phyloP scores from a whole-genome alignment of 2,113 vertebrate species.

The Ctenomys sociabilis region DNA sequence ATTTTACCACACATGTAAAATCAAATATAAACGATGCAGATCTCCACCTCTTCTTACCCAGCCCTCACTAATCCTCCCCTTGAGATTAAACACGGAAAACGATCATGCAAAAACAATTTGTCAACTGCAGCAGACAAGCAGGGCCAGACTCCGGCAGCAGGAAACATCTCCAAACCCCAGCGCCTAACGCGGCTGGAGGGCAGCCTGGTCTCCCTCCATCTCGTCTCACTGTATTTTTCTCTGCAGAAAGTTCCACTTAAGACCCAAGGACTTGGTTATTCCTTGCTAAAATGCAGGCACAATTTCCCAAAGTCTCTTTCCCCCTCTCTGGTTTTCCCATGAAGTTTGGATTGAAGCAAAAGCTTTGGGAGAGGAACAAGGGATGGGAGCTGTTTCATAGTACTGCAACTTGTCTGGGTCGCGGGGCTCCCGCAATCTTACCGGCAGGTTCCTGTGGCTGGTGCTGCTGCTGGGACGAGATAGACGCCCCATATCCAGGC shows the following conservation, averaged over 20 bases:
- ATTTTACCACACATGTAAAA: slow-evolving; percentile 40
- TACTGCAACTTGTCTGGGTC: background rate
- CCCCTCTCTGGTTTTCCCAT: fast-evolving
- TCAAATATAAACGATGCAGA: background rate
- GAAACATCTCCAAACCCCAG: background rate
- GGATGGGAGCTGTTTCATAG: background rate
- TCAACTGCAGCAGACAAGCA: background rate
- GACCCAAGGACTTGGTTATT: background rate
- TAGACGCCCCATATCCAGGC: slow-evolving; percentile 85
- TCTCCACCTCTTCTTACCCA: background rate
- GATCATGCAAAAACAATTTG: slow-evolving; percentile 65
- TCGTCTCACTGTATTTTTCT: background rate
- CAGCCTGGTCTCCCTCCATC: background rate
- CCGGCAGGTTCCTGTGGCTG: slow-evolving; percentile 81
- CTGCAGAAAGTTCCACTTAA: slow-evolving; percentile 64
- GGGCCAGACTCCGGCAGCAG: background rate
- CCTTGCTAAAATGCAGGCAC: background rate
- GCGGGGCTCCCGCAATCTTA: slow-evolving; percentile 70
- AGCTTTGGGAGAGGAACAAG: background rate
- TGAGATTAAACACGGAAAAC: background rate
- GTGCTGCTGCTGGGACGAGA: slow-evolving; percentile 75
- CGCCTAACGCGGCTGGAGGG: background rate
- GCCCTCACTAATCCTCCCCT: background rate
- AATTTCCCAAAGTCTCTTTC: background rate
- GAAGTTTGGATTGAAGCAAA: slow-evolving; percentile 70